Base-by-base conservation (phyloP, 1,140 invertebrate genomes). In the Teleogryllus occipitalis region DNA sequence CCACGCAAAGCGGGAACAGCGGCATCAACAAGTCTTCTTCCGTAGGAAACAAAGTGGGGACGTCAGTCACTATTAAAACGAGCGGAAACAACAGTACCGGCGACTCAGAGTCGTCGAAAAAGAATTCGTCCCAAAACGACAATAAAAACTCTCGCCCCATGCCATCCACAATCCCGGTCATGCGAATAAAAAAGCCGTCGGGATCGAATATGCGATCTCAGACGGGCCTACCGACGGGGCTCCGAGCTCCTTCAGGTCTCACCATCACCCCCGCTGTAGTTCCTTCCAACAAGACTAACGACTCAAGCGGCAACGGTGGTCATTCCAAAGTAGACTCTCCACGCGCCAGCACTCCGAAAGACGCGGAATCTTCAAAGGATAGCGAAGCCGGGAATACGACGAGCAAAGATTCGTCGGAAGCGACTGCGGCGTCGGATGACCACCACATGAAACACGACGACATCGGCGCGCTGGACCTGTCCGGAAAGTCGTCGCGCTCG, bases 401-500 rank as follows among this genome's bases (percentile, higher is more conserved):
- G 54, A 65, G 54, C 54, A 65, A 65, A 7, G 54, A 65, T 65
- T 65, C 18, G 10, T 65, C 27, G 27, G 27, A 39, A 39, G 27
- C 27, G 27, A 5, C 27, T 2, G 27, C 27, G 27, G 27, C 27
- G 27, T 39, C 27, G 27, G 27, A 39, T 5, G 27, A 39, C 27
- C 27, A 39, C 27, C 27, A 39, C 27, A 39, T 39, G 27, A 39
- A 39, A 39, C 80, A 79, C 74, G 81, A 82, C 72, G 81, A 83
- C 22, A 81, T 80, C 47, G 83, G 83, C 15, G 84, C 82, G 10
- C 80, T 85, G 12, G 84, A 85, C 77, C 75, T 85, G n/a, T 85
- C 83, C 5, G 84, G 82, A 2, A 84, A 83, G 76, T 83, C 84
- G 7, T 83, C 84, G 0, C 80, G 84, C 21, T 78, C 39, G n/a